These are phyloP conservation scores for Himantopus leucocephalus DNA, from an alignment of 2,113 vertebrate genomes.

Conservation along the genomic window DNA sequence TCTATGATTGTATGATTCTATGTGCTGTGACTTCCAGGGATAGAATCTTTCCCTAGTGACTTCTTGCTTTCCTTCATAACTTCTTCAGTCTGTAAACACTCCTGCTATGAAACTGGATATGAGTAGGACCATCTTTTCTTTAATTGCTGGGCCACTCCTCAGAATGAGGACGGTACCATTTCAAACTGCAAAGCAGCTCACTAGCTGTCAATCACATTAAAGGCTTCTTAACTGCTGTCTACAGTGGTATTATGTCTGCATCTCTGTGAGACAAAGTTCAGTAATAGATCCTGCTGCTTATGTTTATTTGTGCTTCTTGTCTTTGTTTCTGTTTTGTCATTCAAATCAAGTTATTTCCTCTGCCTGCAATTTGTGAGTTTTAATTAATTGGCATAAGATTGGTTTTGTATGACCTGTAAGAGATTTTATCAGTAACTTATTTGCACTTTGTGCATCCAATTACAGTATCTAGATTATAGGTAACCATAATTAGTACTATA, in stretches of 20 bases:
- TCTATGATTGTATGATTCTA: too few relatives aligned
- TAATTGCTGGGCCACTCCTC: neutral
- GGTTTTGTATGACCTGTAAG: neutral
- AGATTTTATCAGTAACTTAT: neutral
- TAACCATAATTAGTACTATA: neutral
- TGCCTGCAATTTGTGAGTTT: neutral
- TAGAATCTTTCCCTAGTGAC: neutral
- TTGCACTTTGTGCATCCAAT: slow-evolving; percentile 24
- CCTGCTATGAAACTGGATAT: neutral
- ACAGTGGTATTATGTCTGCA: neutral
- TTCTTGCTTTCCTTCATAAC: neutral
- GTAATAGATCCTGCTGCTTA: neutral
- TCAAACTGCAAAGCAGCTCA: neutral
- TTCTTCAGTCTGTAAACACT: neutral
- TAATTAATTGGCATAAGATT: slow-evolving; percentile 15
- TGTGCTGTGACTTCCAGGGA: neutral
- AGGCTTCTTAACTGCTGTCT: neutral
- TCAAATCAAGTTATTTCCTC: slow-evolving; percentile 21
- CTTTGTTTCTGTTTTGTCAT: slow-evolving; percentile 8
- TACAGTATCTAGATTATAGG: neutral
- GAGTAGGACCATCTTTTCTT: neutral
- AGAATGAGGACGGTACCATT: neutral
- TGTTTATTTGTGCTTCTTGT: neutral
- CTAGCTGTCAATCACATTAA: neutral
- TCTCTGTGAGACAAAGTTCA: neutral